phyloP scores from a whole-genome alignment of 2,888 invertebrate genomes.

The Papilio protenor region DNA sequence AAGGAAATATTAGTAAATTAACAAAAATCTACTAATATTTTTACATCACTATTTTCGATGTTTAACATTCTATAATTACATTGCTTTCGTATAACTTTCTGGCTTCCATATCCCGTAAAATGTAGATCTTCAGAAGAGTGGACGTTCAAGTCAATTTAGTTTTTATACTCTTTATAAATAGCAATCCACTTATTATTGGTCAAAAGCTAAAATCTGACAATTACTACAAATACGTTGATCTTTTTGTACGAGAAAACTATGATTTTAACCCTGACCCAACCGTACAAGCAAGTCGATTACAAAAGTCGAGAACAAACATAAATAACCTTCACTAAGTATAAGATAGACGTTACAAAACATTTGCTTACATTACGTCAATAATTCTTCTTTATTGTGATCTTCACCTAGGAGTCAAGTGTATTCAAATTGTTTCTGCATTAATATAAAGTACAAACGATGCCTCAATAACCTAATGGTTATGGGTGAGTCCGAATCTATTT shows the following conservation, averaged over 20 bases:
- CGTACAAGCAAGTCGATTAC: not conserved
- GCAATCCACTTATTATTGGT: too few species aligned
- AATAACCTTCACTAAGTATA: not conserved
- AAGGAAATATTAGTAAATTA: too few species aligned
- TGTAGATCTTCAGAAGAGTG: too few species aligned
- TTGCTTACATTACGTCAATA: not conserved
- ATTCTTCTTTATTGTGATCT: not conserved
- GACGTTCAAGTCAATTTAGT: too few species aligned
- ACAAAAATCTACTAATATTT: too few species aligned
- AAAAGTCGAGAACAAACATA: not conserved
- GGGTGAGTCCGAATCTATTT: too few species aligned
- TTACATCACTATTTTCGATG: too few species aligned
- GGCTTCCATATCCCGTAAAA: too few species aligned
- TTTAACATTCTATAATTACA: too few species aligned
- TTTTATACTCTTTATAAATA: too few species aligned
- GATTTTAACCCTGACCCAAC: constrained; percentile 16
- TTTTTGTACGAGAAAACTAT: not conserved
- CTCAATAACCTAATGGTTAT: not conserved
- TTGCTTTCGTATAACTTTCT: too few species aligned
- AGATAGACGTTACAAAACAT: not conserved
- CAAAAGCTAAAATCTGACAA: not conserved
- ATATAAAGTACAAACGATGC: not conserved
- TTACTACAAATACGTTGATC: not conserved
- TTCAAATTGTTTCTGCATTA: not conserved
- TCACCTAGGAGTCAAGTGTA: constrained; percentile 16